Evolutionary conservation across 2,888 invertebrate species (phyloP).

Genomic region (Gasteruption jaculator): DNA sequence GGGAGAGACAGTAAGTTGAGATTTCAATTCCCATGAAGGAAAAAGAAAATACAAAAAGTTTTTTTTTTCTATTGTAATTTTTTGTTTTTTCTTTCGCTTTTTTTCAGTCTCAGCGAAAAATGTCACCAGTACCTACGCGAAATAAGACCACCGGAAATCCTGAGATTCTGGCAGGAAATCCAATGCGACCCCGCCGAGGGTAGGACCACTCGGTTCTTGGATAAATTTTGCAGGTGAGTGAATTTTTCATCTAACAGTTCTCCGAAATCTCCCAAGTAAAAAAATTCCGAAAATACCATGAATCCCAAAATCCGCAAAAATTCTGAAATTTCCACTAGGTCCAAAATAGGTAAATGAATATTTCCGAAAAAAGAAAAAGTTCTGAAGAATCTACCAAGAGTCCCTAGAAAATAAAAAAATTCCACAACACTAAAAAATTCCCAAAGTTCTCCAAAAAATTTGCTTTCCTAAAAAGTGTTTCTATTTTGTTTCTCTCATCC

Average conservation of each 20-base stretch:
- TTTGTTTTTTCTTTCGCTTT: no score
- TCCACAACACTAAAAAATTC: background rate
- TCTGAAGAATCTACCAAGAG: no score
- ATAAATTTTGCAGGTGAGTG: constrained; percentile 38
- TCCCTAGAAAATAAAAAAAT: no score
- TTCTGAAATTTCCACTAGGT: no score
- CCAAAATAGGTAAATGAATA: no score
- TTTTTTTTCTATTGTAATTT: no score
- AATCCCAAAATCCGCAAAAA: no score
- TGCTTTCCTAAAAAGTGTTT: background rate
- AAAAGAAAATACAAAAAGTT: background rate
- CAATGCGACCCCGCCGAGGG: constrained; percentile 24
- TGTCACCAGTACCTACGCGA: constrained; percentile 36
- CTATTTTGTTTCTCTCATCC: background rate
- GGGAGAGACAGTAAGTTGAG: constrained; percentile 33
- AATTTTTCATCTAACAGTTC: no score
- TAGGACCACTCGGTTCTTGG: constrained; percentile 20
- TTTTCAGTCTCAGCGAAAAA: constrained; percentile 32
- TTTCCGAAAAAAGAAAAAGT: no score
- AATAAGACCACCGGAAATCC: constrained; percentile 30
- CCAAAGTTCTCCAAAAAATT: background rate
- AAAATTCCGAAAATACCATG: no score
- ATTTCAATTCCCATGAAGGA: background rate
- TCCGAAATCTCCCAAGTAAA: no score
- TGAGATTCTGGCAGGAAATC: constrained; percentile 32